A percentile compares a stretch with the other conserved stretches of the same genome.
Evolutionary conservation across 2,797 vertebrate genomes (phyloP).

Genomic region (Lutjanus argentimaculatus): DNA sequence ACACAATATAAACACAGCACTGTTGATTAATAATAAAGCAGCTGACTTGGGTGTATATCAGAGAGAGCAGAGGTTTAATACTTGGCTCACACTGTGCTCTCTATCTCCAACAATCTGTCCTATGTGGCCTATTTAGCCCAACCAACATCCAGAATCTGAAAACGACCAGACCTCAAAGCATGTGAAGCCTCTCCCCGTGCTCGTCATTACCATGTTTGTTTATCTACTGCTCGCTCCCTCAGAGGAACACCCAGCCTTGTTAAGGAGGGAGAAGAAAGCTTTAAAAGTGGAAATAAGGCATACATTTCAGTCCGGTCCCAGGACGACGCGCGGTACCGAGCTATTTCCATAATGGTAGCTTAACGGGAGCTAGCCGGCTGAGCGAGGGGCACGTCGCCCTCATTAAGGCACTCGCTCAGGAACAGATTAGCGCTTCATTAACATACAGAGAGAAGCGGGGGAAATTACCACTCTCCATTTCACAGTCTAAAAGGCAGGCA

Average conservation of each 20-base stretch:
- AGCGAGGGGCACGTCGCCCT: conserved; percentile 80
- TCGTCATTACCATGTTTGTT: conserved; percentile 87
- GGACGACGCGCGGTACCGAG: conserved; percentile 61
- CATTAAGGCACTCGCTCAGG: conserved; percentile 85
- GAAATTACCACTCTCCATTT: conserved; percentile 86
- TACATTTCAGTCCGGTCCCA: conserved; percentile 80
- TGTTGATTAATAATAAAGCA: conserved; percentile 59
- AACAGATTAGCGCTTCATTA: conserved; percentile 87
- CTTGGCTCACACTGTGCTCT: conserved; percentile 54
- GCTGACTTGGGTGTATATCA: conserved; percentile 43
- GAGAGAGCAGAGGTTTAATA: conserved; percentile 52
- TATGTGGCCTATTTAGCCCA: conserved; percentile 79
- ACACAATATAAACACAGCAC: conserved; percentile 24
- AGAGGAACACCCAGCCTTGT: conserved; percentile 81
- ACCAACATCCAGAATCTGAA: conserved; percentile 70
- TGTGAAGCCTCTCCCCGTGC: conserved; percentile 72
- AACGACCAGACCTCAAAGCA: conserved; percentile 77
- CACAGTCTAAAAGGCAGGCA: conserved; percentile 82
- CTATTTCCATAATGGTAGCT: conserved; percentile 85
- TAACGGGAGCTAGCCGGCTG: conserved; percentile 75
- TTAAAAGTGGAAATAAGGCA: conserved; percentile 86
- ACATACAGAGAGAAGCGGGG: conserved; percentile 85
- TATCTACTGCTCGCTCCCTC: conserved; percentile 79
- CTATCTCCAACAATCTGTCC: conserved; percentile 65
- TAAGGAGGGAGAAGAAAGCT: conserved; percentile 80